These are phyloP conservation scores for Drosophila engyochracea DNA, from an alignment of 2,888 invertebrate genomes.

Conservation along the genomic window DNA sequence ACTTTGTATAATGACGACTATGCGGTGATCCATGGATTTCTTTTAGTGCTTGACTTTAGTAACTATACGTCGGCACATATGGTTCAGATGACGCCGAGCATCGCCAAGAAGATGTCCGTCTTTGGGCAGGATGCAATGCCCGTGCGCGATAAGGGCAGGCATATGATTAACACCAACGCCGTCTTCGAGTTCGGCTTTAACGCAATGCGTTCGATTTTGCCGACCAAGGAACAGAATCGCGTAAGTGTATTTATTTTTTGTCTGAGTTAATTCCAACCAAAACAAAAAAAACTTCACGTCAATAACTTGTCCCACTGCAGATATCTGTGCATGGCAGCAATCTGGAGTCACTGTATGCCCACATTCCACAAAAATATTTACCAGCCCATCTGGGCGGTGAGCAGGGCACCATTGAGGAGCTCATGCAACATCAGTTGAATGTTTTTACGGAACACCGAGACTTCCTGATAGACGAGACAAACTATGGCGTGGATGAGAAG, in stretches of 20 bases:
- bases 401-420: slow-evolving; percentile 85
- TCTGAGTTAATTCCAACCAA: neutral
- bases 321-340: slow-evolving; percentile 87
- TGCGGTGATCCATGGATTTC: slow-evolving; percentile 86
- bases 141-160: slow-evolving; percentile 87
- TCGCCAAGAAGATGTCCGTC: slow-evolving; percentile 87
- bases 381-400: slow-evolving; percentile 89
- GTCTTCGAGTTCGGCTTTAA: slow-evolving; percentile 87
- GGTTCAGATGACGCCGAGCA: slow-evolving; percentile 87
- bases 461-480: slow-evolving; percentile 70
- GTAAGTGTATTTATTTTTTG: slow-evolving; percentile 85
- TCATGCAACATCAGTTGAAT: slow-evolving; percentile 56
- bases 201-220: slow-evolving; percentile 87
- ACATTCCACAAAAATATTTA: slow-evolving; percentile 87
- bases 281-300: no score
- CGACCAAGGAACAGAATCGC: slow-evolving; percentile 87
- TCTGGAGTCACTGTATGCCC: slow-evolving; percentile 87
- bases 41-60: slow-evolving; percentile 87
- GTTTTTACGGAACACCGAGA: slow-evolving; percentile 55
- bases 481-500: slow-evolving; percentile 74
- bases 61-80: slow-evolving; percentile 86
- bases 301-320: slow-evolving; percentile 79
- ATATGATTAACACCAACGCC: slow-evolving; percentile 87
- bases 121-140: slow-evolving; percentile 88
- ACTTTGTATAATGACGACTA: slow-evolving; percentile 87